Base-by-base conservation (phyloP, 2,888 invertebrate genomes). In the Pterostichus madidus region DNA sequence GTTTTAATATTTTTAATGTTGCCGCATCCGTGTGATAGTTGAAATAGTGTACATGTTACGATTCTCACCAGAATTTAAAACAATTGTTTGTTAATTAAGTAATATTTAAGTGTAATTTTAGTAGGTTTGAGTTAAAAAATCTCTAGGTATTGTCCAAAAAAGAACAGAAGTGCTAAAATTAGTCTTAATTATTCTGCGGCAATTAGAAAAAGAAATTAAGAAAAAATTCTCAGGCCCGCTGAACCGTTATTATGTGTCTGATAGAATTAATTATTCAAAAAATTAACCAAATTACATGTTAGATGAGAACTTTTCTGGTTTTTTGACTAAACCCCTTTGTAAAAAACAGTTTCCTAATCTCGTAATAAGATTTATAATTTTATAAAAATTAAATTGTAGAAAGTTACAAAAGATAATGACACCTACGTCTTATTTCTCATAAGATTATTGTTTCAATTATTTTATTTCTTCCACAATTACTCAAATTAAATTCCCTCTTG, bases 191-290 rank as follows among this genome's bases (percentile, higher is more conserved):
- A 78, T 78, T 78, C 61, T 32, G n/a, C 61, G 15, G 35, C 78
- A 78, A 78, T 78, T 78, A 61, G 78, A 35, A 35, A 49, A 59
- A 61, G 61, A 61, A 78, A 78, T 61, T 78, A 59, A 78, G 13
- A 61, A 78, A 78, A 78, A 61, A 78, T 78, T 78, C 78, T 78
- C 78, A 78, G 6, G 46, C 11, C 17, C 15, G 15, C 7, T 39
- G 73, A 77, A 77, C 77, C 32, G 77, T 77, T 77, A 77, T 78
- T 78, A 53, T 53, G 15, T 35, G n/a, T n/a, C 31, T 53, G 76
- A 76, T 76, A 78, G 46, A 64, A 61, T 78, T 78, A 78, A 78
- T 78, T 78, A 78, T 78, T 78, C 78, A 78, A 78, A 78, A 76
- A 78, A 78, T 78, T 78, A 78, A 78, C 32, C 44, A 78, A 78